These are phyloP conservation scores for Sinocyclocheilus anshuiensis DNA, from an alignment of 2,113 vertebrate species.

Conservation along the genomic window DNA sequence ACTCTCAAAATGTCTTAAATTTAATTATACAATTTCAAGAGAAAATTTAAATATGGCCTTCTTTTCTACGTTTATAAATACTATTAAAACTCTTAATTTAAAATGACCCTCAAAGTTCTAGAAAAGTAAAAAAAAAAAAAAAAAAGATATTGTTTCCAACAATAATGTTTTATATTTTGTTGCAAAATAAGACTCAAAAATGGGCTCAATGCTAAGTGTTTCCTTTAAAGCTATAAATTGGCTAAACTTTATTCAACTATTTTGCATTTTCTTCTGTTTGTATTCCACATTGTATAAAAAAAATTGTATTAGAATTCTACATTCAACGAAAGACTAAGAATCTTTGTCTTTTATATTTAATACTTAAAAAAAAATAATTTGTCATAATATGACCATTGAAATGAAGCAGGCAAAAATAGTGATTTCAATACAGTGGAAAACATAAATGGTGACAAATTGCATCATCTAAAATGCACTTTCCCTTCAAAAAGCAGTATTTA, in stretches of 20 bases:
- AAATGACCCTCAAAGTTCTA: not conserved
- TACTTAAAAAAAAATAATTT: not conserved
- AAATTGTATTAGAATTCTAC: too few relatives aligned
- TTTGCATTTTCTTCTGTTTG: too few relatives aligned
- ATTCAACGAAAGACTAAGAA: too few relatives aligned
- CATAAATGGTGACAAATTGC: not conserved
- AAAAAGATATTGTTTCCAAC: not conserved
- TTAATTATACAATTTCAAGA: not conserved
- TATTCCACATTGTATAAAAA: too few relatives aligned
- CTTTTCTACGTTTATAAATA: not conserved
- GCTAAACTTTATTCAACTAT: not conserved
- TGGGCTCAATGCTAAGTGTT: not conserved
- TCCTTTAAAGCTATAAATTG: not conserved
- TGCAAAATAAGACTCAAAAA: not conserved
- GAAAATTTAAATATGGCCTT: not conserved
- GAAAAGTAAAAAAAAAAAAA: not conserved
- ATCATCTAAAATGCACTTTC: not conserved
- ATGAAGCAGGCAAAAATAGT: not conserved
- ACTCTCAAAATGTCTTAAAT: not conserved
- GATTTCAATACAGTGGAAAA: not conserved
- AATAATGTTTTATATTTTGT: not conserved
- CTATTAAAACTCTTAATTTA: not conserved
- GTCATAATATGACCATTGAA: not conserved
- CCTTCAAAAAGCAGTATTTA: not conserved
- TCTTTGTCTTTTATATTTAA: not conserved